These are phyloP conservation scores for Ambastaia sidthimunki DNA, from an alignment of 2,797 vertebrate genomes.

Conservation along the genomic window DNA sequence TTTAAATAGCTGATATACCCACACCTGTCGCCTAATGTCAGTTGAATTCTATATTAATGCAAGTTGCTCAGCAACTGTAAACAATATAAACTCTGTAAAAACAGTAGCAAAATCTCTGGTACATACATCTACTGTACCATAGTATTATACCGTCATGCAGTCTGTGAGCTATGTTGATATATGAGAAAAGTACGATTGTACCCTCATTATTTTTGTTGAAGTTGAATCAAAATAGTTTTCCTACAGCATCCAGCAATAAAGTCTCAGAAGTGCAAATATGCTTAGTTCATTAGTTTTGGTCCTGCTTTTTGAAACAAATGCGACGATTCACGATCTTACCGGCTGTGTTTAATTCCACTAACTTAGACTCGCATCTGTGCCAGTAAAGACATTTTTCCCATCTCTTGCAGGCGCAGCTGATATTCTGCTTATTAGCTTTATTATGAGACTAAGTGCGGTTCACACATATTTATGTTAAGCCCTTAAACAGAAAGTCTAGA, in stretches of 20 bases:
- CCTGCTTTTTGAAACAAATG: not conserved
- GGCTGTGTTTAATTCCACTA: conserved; percentile 27
- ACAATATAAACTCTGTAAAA: not conserved
- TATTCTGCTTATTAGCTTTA: conserved; percentile 33
- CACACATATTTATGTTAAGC: conserved; percentile 52
- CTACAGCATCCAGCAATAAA: not conserved
- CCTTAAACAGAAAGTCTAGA: conserved; percentile 35
- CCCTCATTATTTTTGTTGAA: not conserved
- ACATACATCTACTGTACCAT: too few species aligned
- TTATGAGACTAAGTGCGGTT: conserved; percentile 49
- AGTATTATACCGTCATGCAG: too few species aligned
- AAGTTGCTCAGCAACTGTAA: not conserved
- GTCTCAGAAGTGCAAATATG: not conserved
- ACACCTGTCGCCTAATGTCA: not conserved
- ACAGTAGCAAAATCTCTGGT: too few species aligned
- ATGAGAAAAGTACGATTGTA: not conserved
- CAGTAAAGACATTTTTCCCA: conserved; percentile 37
- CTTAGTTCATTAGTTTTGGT: conserved; percentile 6
- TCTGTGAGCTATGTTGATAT: too few species aligned
- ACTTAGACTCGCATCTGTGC: conserved; percentile 7
- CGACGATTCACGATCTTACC: conserved; percentile 1
- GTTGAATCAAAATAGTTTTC: conserved; percentile 3
- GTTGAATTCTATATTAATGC: not conserved
- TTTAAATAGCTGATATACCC: conserved; percentile 6
- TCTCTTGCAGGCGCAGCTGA: conserved; percentile 47